These are phyloP conservation scores for Myiagra hebetior DNA, from an alignment of 2,113 vertebrate genomes.

Conservation along the genomic window DNA sequence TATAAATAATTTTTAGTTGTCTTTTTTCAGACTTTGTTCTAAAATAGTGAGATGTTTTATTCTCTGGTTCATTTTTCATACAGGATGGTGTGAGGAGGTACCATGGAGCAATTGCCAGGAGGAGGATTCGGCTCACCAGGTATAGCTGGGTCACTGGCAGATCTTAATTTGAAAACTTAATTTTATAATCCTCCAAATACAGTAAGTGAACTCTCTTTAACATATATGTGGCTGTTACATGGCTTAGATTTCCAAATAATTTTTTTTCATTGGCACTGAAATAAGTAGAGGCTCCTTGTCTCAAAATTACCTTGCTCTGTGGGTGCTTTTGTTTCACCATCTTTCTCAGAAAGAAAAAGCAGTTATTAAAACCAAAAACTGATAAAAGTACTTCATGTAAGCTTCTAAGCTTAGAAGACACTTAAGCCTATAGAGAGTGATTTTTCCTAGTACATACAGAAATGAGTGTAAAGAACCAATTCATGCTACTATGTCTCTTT, in stretches of 20 bases:
- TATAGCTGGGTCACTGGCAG: not conserved
- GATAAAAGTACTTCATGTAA: not conserved
- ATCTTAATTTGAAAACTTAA: not conserved
- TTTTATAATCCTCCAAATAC: not conserved
- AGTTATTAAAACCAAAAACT: not conserved
- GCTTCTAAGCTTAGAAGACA: not conserved
- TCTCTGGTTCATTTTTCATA: not conserved
- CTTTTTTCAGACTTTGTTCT: not conserved
- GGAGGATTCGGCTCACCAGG: slow-evolving; percentile 75
- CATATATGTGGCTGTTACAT: not conserved
- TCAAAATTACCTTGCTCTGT: not conserved
- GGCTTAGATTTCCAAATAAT: not conserved
- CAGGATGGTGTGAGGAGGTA: slow-evolving; percentile 76
- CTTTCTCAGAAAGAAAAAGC: not conserved
- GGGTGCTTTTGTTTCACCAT: not conserved
- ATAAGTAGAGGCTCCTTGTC: not conserved
- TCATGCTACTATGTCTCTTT: not conserved
- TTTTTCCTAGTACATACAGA: not conserved
- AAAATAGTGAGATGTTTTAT: not conserved
- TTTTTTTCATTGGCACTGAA: not conserved
- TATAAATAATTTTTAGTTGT: not conserved
- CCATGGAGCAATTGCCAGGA: slow-evolving; percentile 68
- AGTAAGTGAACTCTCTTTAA: not conserved
- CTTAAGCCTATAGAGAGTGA: not conserved
- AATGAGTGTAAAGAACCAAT: not conserved